phyloP scores from a whole-genome alignment of 2,797 vertebrate genomes.

The Xenopus petersii region DNA sequence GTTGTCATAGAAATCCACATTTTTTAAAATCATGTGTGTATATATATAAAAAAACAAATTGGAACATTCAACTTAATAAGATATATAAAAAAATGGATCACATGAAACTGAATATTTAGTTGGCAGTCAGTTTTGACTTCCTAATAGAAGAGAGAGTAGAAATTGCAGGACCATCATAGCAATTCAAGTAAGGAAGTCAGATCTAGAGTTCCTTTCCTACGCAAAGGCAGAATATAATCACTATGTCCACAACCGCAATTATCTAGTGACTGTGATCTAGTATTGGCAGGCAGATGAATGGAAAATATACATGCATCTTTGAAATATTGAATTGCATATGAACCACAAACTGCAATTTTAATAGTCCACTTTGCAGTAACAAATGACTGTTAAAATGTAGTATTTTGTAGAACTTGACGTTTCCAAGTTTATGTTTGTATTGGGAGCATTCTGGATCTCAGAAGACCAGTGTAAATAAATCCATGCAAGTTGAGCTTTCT shows the following conservation, averaged over 20 bases:
- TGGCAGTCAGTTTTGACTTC: constrained; percentile 56
- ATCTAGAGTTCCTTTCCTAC: too few relatives aligned
- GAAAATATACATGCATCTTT: not conserved
- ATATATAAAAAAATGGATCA: constrained; percentile 63
- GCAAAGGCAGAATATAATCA: too few relatives aligned
- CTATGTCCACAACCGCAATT: too few relatives aligned
- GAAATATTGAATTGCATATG: constrained; percentile 2
- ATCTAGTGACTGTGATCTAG: too few relatives aligned
- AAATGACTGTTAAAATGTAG: not conserved
- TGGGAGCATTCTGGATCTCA: constrained; percentile 42
- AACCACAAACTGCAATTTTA: not conserved
- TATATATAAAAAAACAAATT: too few relatives aligned
- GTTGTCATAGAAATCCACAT: constrained; percentile 70
- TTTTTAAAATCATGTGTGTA: constrained; percentile 58
- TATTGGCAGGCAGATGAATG: not conserved
- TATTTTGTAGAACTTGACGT: constrained; percentile 11
- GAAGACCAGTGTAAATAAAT: constrained; percentile 38
- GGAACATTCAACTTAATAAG: constrained; percentile 65
- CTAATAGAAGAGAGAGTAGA: constrained; percentile 8
- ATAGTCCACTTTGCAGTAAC: not conserved
- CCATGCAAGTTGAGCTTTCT: constrained; percentile 29
- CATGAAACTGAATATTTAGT: constrained; percentile 66
- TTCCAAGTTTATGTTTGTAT: constrained; percentile 25
- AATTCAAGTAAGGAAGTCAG: too few relatives aligned
- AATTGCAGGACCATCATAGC: not conserved